phyloP scores from a whole-genome alignment of 2,888 invertebrate genomes.

The Macropis europaea region DNA sequence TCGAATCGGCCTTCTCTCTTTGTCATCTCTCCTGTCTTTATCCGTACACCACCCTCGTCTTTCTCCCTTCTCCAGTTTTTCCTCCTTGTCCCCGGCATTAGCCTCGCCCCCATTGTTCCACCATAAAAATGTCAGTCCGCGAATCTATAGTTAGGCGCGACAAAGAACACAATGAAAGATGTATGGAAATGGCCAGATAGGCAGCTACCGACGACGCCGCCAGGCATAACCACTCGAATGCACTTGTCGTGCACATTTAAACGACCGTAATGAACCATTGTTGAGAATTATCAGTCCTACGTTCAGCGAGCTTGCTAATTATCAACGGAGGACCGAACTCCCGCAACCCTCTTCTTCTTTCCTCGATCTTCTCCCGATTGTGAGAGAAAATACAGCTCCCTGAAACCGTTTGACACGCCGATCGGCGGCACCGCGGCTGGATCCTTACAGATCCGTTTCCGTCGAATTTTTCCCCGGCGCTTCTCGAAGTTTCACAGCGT shows the following conservation, averaged over 20 bases:
- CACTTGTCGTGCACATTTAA: conserved; percentile 78
- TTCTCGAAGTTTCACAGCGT: conserved; percentile 15
- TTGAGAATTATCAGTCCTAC: conserved; percentile 76
- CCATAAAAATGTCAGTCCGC: conserved; percentile 77
- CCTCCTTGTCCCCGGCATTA: conserved; percentile 44
- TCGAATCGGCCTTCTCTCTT: conserved; percentile 65
- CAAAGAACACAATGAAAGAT: conserved; percentile 77
- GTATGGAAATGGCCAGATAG: conserved; percentile 77
- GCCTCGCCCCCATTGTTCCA: conserved; percentile 74
- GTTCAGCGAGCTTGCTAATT: conserved; percentile 60
- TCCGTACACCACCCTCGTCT: conserved; percentile 29
- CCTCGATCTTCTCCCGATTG: too few species aligned
- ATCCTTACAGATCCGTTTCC: too few species aligned
- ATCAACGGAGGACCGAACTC: conserved; percentile 54
- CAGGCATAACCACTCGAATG: conserved; percentile 73
- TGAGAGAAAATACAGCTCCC: too few species aligned
- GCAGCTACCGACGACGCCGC: conserved; percentile 49
- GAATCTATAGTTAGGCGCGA: conserved; percentile 75
- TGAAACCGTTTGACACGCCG: too few species aligned
- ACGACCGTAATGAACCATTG: conserved; percentile 77
- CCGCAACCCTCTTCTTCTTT: conserved; percentile 13
- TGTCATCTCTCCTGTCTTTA: conserved; percentile 26
- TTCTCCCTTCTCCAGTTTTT: conserved; percentile 31
- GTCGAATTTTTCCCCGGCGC: not conserved
- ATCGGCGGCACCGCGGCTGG: too few species aligned